A percentile compares a stretch with the other conserved stretches of the same genome.
Evolutionary conservation across 2,797 vertebrate species (phyloP).

Genomic region (Cyprinella venusta): DNA sequence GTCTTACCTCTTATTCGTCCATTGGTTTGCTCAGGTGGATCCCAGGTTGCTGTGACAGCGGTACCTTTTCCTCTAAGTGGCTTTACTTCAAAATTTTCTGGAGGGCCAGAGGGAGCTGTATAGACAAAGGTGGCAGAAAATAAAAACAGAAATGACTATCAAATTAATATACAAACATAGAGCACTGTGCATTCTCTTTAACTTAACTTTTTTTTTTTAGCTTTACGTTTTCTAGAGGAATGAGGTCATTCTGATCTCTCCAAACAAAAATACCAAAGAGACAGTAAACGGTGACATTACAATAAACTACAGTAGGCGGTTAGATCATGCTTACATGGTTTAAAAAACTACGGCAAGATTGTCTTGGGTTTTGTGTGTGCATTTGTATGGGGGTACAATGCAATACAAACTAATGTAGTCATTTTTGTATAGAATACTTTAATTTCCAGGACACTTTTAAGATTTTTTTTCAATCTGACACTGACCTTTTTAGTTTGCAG

Average conservation of each 20-base stretch:
- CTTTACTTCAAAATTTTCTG: constrained; percentile 93
- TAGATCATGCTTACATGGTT: constrained; percentile 55
- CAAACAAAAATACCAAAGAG: constrained; percentile 28
- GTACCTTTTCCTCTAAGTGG: constrained; percentile 90
- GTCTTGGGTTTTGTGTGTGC: neutral
- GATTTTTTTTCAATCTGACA: neutral
- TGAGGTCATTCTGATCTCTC: constrained; percentile 58
- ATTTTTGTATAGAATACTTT: neutral
- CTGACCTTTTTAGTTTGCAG: neutral
- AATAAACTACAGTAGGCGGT: constrained; percentile 67
- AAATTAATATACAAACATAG: constrained; percentile 9
- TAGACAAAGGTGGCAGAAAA: constrained; percentile 44
- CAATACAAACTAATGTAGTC: neutral
- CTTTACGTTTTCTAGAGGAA: constrained; percentile 61
- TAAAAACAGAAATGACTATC: constrained; percentile 51
- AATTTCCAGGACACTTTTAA: neutral
- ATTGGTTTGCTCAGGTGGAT: constrained; percentile 89
- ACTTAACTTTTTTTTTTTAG: constrained; percentile 42
- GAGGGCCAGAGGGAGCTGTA: constrained; percentile 89
- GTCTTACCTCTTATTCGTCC: constrained; percentile 92
- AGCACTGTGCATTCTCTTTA: constrained; percentile 1
- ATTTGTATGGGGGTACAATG: neutral
- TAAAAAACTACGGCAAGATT: constrained; percentile 18
- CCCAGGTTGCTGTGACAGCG: constrained; percentile 91
- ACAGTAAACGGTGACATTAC: constrained; percentile 68